Percentiles rank a stretch among this genome's conserved stretches.
Evolutionary conservation across 92 coral and sea anemone genomes (phyloP).

Genomic region (Heteractis magnifica): DNA sequence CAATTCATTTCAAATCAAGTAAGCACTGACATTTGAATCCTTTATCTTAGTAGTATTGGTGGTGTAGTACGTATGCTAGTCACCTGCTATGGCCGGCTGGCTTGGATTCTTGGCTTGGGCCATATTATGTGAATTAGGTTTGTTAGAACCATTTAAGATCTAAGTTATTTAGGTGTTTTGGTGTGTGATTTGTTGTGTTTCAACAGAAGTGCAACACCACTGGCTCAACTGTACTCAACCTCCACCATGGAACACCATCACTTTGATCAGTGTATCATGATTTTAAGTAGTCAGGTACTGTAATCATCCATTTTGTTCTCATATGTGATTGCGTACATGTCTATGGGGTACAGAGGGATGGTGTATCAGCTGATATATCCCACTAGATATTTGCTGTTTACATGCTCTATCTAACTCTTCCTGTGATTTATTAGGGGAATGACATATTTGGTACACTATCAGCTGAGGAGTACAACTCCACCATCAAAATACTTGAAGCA

Average conservation of each 20-base stretch:
- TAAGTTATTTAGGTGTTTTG: too few species aligned
- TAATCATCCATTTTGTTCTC: neutral
- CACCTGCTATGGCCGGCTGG: neutral
- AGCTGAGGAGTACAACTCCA: slow-evolving; percentile 81
- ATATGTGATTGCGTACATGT: too few species aligned
- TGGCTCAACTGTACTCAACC: slow-evolving; percentile 92
- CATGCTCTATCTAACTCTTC: neutral
- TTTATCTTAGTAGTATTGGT: neutral
- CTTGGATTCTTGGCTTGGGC: too few species aligned
- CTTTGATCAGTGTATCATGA: slow-evolving; percentile 96
- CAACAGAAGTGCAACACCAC: slow-evolving; percentile 84
- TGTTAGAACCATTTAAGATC: too few species aligned
- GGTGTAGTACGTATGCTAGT: neutral
- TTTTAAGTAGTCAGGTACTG: slow-evolving; percentile 78
- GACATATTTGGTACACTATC: slow-evolving; percentile 81
- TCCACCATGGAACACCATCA: slow-evolving; percentile 99
- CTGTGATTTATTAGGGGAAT: slow-evolving; percentile 73
- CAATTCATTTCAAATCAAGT: slow-evolving; percentile 98
- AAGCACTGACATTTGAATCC: slow-evolving; percentile 16
- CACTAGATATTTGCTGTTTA: neutral
- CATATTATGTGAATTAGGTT: too few species aligned
- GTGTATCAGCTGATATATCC: neutral
- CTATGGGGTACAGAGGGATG: neutral
- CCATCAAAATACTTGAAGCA: slow-evolving; percentile 80
- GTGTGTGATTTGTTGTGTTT: neutral